Conservation (phyloP, 1,140 invertebrate species). For the Metopolophium dirhodum region DNA sequence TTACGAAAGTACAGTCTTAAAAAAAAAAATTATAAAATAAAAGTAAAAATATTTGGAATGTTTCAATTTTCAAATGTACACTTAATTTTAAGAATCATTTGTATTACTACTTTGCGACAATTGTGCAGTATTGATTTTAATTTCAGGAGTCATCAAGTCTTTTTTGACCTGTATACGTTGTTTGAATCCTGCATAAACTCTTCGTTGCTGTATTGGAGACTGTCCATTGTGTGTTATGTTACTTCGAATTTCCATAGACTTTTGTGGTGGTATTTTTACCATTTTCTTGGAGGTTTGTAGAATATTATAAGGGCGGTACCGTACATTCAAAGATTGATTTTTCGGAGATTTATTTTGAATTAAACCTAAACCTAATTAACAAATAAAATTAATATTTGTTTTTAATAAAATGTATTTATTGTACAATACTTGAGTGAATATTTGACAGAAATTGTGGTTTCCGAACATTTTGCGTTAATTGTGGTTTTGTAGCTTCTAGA, state of each 20-base stretch:
- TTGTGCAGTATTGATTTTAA: not conserved
- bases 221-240: not conserved
- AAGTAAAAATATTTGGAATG: not conserved
- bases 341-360: not conserved
- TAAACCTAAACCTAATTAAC: not conserved
- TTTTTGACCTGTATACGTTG: not conserved
- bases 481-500: no score
- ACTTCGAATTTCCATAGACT: not conserved
- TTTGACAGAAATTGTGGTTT: slow-evolving; percentile 84
- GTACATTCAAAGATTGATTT: not conserved
- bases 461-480: slow-evolving; percentile 69
- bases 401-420: not conserved
- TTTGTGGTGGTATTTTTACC: slow-evolving; percentile 23
- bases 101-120: not conserved
- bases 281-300: slow-evolving; percentile 4
- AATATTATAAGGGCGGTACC: slow-evolving; percentile 47
- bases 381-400: not conserved
- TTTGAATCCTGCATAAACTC: slow-evolving; percentile 16
- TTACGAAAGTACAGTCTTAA: not conserved
- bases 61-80: not conserved
- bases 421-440: slow-evolving; percentile 79
- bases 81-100: not conserved
- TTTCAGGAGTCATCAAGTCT: not conserved
- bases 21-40: not conserved
- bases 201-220: not conserved